These are phyloP conservation scores for Catalaphyllia jardinei DNA, from an alignment of 64 coral and sea anemone species.

Conservation along the genomic window DNA sequence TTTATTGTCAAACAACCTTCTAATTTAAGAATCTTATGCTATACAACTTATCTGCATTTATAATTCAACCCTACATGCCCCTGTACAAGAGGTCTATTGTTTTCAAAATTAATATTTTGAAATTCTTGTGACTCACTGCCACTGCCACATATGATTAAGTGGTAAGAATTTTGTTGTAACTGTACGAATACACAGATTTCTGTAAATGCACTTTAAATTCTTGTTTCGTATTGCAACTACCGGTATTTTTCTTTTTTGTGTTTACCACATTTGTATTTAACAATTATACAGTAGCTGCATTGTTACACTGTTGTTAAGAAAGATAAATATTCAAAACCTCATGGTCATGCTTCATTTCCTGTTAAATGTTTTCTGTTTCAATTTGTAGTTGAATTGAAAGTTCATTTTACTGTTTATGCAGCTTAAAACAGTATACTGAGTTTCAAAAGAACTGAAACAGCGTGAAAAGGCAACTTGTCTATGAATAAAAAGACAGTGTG, in stretches of 20 bases:
- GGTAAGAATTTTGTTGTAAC: too few relatives aligned
- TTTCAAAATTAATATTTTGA: too few relatives aligned
- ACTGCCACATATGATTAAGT: too few relatives aligned
- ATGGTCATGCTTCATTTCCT: neutral
- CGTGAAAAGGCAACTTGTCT: neutral
- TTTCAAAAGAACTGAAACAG: neutral
- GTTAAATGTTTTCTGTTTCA: slow-evolving; percentile 10
- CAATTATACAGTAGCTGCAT: neutral
- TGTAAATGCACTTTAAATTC: too few relatives aligned
- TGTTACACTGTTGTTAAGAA: neutral
- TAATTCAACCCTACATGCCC: too few relatives aligned
- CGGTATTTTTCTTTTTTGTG: neutral
- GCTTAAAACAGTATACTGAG: neutral
- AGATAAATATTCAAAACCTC: neutral
- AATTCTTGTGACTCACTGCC: too few relatives aligned
- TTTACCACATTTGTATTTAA: neutral
- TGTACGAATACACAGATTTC: too few relatives aligned
- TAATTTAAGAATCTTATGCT: too few relatives aligned
- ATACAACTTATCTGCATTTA: too few relatives aligned
- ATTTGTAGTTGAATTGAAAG: neutral
- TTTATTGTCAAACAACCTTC: too few relatives aligned
- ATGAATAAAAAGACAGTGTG: neutral
- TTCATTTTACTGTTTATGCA: neutral
- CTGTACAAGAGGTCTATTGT: too few relatives aligned
- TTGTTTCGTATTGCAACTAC: neutral